Base-by-base conservation (phyloP, 2,888 invertebrate species). In the Alcis repandata region DNA sequence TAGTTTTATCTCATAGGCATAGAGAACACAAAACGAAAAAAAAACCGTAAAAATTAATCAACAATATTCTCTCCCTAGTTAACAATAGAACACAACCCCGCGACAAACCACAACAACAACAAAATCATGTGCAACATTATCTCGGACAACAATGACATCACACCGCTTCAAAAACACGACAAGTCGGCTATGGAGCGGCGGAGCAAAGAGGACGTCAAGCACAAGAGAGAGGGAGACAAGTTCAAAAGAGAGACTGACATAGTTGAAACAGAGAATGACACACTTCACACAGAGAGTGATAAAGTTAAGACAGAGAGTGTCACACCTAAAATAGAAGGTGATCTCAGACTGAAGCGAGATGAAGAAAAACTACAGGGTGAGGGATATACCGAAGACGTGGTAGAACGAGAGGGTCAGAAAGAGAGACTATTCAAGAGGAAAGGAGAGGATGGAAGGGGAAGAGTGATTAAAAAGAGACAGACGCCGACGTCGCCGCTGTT, bases 81-180 rank as follows among this genome's bases (percentile, higher is more conserved):
- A 69, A 98, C 98, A 2, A 97, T 98, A 78, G 98, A 98, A 87
- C 97, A 98, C 83, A 97, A 97, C 85, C 97, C 98, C 10, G 96
- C 96, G 41, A 78, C 79, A 54, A 79, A 72, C 69, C 74, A 74
- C 59, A 79, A 77, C 64, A 74, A 62, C 70, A 76, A 69, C 53
- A 65, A 61, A 22, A 69, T 73, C 62, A 76, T 71, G 73, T 72
- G 70, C 57, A 75, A 77, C 57, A 68, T 67, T 33, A 73, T 78
- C 36, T 63, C 68, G 1, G 77, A 79, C 13, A 58, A 46, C 33
- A 56, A 40, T 27, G 51, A 57, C n/a, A 8, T 36, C n/a, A 15
- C 46, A 52, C 63, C 41, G 10, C 45, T 20, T n/a, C 59, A 68
- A 63, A 59, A 32, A 20, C 56, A 61, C 58, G 58, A 62, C 7